A percentile compares a stretch with the other conserved stretches of the same genome.
These are phyloP conservation scores for Morone saxatilis DNA, from an alignment of 2,113 vertebrate species.

Conservation along the genomic window DNA sequence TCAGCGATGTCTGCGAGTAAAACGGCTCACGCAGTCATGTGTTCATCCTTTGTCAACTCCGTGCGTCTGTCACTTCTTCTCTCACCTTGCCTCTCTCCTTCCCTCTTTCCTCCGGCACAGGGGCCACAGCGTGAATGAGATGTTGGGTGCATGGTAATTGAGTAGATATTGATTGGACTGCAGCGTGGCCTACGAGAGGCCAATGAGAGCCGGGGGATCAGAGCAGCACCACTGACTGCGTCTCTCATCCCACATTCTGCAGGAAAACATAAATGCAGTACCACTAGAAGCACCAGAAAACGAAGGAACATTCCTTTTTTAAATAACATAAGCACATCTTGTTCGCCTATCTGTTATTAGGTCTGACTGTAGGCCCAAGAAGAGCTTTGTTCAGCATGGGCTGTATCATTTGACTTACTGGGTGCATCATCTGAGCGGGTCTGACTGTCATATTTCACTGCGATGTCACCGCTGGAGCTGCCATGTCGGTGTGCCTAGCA, in stretches of 20 bases:
- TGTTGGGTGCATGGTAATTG: slow-evolving; percentile 84
- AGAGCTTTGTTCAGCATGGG: slow-evolving; percentile 44
- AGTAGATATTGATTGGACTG: slow-evolving; percentile 85
- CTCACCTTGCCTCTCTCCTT: slow-evolving; percentile 65
- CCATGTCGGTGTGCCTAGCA: slow-evolving; percentile 47
- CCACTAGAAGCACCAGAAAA: slow-evolving; percentile 25
- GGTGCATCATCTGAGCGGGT: slow-evolving; percentile 49
- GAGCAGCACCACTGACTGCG: slow-evolving; percentile 65
- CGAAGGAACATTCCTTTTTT: slow-evolving; percentile 13
- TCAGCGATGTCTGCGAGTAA: slow-evolving; percentile 19
- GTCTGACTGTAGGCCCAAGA: slow-evolving; percentile 26
- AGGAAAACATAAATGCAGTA: slow-evolving; percentile 59
- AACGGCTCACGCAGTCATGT: slow-evolving; percentile 50
- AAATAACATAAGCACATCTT: slow-evolving; percentile 30
- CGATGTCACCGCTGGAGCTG: slow-evolving; percentile 65
- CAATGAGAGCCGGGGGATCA: slow-evolving; percentile 67
- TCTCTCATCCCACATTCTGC: slow-evolving; percentile 65
- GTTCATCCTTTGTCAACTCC: slow-evolving; percentile 51
- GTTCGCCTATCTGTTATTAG: slow-evolving; percentile 29
- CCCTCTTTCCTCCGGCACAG: slow-evolving; percentile 54
- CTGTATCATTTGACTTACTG: slow-evolving; percentile 58
- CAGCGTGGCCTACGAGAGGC: slow-evolving; percentile 77
- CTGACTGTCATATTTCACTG: slow-evolving; percentile 72
- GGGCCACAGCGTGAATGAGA: slow-evolving; percentile 76
- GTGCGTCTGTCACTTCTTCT: slow-evolving; percentile 48